phyloP scores from a whole-genome alignment of 2,797 vertebrate species.

The Poecilia velifera region DNA sequence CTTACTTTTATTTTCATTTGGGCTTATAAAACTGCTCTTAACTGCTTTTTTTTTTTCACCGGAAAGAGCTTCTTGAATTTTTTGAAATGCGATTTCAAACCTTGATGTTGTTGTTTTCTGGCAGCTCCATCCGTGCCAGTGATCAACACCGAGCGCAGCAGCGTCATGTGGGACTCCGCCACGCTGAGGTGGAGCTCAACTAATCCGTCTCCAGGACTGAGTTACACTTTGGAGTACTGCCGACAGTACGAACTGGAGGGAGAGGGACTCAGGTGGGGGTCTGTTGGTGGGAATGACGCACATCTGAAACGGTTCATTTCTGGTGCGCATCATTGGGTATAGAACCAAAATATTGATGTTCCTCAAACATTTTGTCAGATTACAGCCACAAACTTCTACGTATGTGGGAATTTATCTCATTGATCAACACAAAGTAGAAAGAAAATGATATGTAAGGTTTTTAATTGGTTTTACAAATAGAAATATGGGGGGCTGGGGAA shows the following conservation, averaged over 20 bases:
- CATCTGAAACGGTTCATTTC: background rate
- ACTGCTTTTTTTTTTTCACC: background rate
- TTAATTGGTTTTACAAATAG: background rate
- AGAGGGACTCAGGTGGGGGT: slow-evolving; percentile 91
- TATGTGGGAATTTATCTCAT: background rate
- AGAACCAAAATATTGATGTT: background rate
- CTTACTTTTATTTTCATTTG: background rate
- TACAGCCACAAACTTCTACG: background rate
- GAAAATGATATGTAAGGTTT: background rate
- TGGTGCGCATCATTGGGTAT: background rate
- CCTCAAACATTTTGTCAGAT: background rate
- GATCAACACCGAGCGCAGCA: slow-evolving; percentile 87
- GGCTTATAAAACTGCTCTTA: background rate
- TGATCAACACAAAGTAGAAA: background rate
- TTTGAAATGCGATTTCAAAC: background rate
- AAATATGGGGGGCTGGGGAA: background rate
- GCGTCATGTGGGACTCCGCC: slow-evolving; percentile 89
- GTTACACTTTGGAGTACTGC: slow-evolving; percentile 93
- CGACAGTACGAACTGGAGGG: slow-evolving; percentile 91
- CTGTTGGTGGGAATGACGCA: background rate
- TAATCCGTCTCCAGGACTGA: slow-evolving; percentile 69
- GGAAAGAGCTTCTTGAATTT: background rate
- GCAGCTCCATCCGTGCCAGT: slow-evolving; percentile 89
- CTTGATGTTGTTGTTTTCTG: slow-evolving; percentile 16
- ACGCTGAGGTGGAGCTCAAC: slow-evolving; percentile 85